phyloP scores from a whole-genome alignment of 2,113 vertebrate genomes.

The Brachypteracias leptosomus region DNA sequence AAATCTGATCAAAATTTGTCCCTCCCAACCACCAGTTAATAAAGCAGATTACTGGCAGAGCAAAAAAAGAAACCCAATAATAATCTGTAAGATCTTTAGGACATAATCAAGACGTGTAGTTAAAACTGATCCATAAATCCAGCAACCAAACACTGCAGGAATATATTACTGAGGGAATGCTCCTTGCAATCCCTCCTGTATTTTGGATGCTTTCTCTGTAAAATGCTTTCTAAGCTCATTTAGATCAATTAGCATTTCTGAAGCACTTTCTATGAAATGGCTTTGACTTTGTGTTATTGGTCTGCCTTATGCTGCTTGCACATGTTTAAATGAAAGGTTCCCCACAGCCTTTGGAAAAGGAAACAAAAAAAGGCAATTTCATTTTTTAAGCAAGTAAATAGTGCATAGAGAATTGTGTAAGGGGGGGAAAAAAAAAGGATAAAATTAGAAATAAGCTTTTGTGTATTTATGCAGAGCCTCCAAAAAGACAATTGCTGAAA shows the following conservation, averaged over 20 bases:
- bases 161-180: not conserved
- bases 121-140: not conserved
- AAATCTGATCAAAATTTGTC: not conserved
- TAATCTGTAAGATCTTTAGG: not conserved
- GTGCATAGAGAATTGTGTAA: not conserved
- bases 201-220: not conserved
- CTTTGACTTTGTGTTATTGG: not conserved
- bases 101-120: not conserved
- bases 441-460: not conserved
- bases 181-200: not conserved
- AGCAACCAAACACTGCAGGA: not conserved
- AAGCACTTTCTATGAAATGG: not conserved
- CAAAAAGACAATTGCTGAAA: not conserved
- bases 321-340: not conserved
- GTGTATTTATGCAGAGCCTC: not conserved
- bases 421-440: not conserved
- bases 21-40: not conserved
- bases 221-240: constrained; percentile 1
- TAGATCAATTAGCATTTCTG: constrained; percentile 2
- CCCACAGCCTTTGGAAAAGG: not conserved
- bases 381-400: not conserved
- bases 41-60: not conserved
- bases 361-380: not conserved
- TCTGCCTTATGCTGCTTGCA: not conserved
- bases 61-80: not conserved